A percentile compares a stretch with the other conserved stretches of the same genome.
Evolutionary conservation across 2,113 vertebrate species (phyloP).

Genomic region (Tychaedon coryphoeus): DNA sequence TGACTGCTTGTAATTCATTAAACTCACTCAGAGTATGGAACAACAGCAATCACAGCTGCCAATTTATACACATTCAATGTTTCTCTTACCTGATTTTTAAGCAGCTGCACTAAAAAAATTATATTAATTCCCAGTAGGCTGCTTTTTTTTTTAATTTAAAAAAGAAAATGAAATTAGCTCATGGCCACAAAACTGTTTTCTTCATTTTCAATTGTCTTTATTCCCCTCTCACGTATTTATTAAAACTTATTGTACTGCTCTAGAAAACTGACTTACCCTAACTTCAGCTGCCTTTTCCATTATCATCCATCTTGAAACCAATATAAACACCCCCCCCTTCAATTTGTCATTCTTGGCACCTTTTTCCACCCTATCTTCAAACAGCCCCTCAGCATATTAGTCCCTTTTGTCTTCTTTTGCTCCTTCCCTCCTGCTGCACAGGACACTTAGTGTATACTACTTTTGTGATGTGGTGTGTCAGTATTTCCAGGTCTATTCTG

Average conservation of each 20-base stretch:
- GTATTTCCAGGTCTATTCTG: not conserved
- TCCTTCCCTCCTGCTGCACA: not conserved
- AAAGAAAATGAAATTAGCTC: not conserved
- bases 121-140: not conserved
- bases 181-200: not conserved
- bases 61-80: not conserved
- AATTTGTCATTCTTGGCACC: not conserved
- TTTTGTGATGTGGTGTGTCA: not conserved
- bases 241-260: not conserved
- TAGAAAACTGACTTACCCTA: not conserved
- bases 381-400: not conserved
- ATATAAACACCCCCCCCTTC: not conserved
- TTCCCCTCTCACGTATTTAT: rapidly evolving
- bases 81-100: not conserved
- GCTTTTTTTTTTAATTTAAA: not conserved
- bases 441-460: not conserved
- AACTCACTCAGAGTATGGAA: not conserved
- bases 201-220: not conserved
- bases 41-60: not conserved
- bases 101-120: not conserved
- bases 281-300: not conserved
- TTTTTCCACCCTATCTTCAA: not conserved
- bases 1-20: not conserved
- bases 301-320: not conserved
- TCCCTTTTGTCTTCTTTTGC: not conserved